Evolutionary conservation across 2,797 vertebrate species (phyloP).

Genomic region (Platalea minor): DNA sequence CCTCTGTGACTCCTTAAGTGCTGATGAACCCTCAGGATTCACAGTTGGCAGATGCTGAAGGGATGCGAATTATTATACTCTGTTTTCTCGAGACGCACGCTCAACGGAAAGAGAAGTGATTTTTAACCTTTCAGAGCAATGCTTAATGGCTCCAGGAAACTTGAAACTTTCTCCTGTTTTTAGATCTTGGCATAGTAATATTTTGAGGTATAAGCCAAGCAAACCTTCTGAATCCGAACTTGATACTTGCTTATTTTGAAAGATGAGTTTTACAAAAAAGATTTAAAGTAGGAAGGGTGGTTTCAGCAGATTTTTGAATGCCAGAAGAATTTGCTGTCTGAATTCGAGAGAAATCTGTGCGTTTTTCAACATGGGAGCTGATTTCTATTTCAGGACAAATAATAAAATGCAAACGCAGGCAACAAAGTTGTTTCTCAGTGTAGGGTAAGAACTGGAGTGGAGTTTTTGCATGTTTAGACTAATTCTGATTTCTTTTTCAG

Average conservation of each 20-base stretch:
- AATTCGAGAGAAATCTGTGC: not conserved
- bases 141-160: not conserved
- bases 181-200: not conserved
- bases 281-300: not conserved
- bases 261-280: not conserved
- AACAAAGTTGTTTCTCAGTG: not conserved
- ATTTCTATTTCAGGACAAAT: not conserved
- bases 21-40: not conserved
- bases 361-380: not conserved
- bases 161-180: not conserved
- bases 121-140: not conserved
- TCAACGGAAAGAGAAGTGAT: not conserved
- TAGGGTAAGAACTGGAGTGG: not conserved
- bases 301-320: not conserved
- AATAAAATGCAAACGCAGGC: not conserved
- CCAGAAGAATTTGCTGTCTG: not conserved
- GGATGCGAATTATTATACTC: not conserved
- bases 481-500: not conserved
- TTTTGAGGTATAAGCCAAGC: not conserved
- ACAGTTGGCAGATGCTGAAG: not conserved
- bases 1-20: not conserved
- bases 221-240: not conserved
- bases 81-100: not conserved
- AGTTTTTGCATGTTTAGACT: not conserved
- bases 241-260: not conserved